Conservation (phyloP, 2,888 invertebrate genomes). For the Villa cingulata region DNA sequence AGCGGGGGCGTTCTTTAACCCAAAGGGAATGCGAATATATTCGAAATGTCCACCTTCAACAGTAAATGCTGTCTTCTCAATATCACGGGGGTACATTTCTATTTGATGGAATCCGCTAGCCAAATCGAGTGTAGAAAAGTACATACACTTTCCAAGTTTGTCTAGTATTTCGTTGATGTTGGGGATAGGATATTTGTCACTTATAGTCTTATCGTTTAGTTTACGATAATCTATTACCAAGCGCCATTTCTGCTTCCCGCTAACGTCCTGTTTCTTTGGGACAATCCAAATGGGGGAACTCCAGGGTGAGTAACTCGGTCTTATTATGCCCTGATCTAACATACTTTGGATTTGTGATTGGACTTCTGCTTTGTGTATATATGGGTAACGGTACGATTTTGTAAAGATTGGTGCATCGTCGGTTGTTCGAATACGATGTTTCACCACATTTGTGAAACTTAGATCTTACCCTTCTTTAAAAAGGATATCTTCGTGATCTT, state of each 20-base stretch:
- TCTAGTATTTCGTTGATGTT: constrained; percentile 26
- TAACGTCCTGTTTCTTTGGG: constrained; percentile 23
- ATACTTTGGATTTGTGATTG: constrained; percentile 19
- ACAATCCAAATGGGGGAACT: constrained; percentile 17
- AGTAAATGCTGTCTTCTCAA: constrained; percentile 26
- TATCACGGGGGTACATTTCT: constrained; percentile 6
- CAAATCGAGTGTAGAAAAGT: constrained; percentile 27
- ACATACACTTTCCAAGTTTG: constrained; percentile 24
- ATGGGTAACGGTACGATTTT: constrained; percentile 8
- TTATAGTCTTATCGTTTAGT: constrained; percentile 26
- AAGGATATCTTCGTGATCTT: too few species aligned
- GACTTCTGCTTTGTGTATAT: constrained; percentile 7
- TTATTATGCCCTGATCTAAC: constrained; percentile 21
- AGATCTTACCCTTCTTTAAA: too few species aligned
- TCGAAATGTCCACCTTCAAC: constrained; percentile 23
- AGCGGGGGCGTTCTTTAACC: constrained; percentile 29
- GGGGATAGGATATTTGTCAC: constrained; percentile 24
- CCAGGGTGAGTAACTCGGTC: constrained; percentile 16
- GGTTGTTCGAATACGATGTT: too few species aligned
- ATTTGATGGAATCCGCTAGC: constrained; percentile 28
- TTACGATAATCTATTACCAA: constrained; percentile 27
- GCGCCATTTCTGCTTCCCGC: constrained; percentile 20
- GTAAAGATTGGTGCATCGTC: constrained; percentile 4
- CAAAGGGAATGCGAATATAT: constrained; percentile 26
- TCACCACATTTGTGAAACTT: too few species aligned